These are phyloP conservation scores for Tachuris rubrigastra DNA, from an alignment of 2,113 vertebrate genomes.

Conservation along the genomic window DNA sequence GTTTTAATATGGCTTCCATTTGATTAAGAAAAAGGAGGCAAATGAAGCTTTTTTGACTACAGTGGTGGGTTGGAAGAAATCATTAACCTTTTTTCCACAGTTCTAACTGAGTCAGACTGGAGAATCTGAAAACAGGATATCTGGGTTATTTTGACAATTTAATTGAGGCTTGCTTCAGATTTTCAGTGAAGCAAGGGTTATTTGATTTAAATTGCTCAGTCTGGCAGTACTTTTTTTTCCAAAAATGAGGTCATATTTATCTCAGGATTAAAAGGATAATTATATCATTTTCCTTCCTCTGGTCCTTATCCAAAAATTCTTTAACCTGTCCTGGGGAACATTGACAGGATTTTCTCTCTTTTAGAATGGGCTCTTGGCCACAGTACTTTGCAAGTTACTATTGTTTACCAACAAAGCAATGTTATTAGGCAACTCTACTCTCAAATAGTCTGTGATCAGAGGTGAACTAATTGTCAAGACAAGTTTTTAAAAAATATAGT, in stretches of 20 bases:
- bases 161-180: not conserved
- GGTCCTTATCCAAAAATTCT: not conserved
- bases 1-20: not conserved
- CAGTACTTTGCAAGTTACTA: not conserved
- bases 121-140: not conserved
- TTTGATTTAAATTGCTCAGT: not conserved
- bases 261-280: not conserved
- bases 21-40: not conserved
- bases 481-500: not conserved
- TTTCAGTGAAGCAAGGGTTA: not conserved
- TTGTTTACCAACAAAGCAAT: not conserved
- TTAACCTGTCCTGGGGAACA: not conserved
- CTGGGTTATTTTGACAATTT: not conserved
- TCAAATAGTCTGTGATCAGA: not conserved
- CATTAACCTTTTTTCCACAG: not conserved
- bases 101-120: not conserved
- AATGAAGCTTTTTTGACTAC: not conserved
- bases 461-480: not conserved
- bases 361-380: not conserved
- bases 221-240: not conserved
- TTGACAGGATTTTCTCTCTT: not conserved
- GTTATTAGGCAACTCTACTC: not conserved
- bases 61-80: not conserved
- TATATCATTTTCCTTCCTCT: not conserved
- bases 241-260: not conserved